Evolutionary conservation across 2,797 vertebrate species (phyloP).

Genomic region (Decapterus maruadsi): DNA sequence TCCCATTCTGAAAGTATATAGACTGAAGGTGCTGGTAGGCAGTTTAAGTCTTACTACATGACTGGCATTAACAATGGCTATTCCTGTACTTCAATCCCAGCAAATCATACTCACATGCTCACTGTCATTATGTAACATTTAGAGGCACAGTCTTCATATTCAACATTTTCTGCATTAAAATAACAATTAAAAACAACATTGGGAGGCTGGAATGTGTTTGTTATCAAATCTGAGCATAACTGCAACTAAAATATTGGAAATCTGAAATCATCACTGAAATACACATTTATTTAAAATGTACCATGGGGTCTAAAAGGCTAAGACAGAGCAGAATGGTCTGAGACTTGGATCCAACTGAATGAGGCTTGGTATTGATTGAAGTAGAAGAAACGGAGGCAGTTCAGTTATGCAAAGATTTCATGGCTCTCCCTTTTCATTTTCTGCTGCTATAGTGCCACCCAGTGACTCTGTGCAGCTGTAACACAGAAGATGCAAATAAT

Average conservation of each 20-base stretch:
- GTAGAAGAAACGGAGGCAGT: neutral
- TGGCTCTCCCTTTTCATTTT: neutral
- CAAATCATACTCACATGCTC: neutral
- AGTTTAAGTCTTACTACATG: neutral
- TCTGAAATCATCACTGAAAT: neutral
- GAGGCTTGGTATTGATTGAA: neutral
- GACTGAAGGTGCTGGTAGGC: slow-evolving; percentile 4
- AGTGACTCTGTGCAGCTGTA: slow-evolving; percentile 31
- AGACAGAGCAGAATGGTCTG: too few relatives aligned
- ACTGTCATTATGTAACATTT: neutral
- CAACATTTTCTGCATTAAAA: neutral
- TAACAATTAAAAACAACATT: neutral
- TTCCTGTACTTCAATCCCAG: neutral
- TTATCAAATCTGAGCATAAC: neutral
- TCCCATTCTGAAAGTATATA: slow-evolving; percentile 30
- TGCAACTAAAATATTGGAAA: neutral
- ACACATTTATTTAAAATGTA: neutral
- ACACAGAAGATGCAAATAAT: neutral
- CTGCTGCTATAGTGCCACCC: slow-evolving; percentile 64
- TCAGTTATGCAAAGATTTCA: neutral
- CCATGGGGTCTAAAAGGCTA: too few relatives aligned
- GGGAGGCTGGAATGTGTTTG: neutral
- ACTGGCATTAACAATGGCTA: neutral
- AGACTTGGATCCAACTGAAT: neutral
- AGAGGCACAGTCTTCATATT: neutral